Percentiles rank a stretch among this genome's conserved stretches.
These are phyloP conservation scores for Coregonus sp. DNA, from an alignment of 2,797 vertebrate genomes.

Conservation along the genomic window DNA sequence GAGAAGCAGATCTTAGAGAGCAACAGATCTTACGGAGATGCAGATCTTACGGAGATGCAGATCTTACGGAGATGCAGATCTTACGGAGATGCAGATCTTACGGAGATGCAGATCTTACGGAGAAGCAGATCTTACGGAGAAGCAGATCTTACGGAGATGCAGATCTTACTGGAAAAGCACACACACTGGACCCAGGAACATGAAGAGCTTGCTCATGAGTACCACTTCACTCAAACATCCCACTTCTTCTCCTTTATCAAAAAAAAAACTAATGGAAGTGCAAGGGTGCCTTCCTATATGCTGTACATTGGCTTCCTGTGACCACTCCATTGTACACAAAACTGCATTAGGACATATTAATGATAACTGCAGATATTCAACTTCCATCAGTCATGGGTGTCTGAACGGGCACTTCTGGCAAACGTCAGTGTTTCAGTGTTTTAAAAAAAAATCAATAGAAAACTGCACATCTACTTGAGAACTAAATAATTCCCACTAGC, in stretches of 20 bases:
- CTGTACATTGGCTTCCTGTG: no score
- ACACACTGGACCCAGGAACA: not conserved
- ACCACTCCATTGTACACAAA: slow-evolving; percentile 45
- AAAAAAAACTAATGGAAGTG: no score
- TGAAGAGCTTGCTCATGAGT: not conserved
- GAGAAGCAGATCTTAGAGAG: not conserved
- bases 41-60: no score
- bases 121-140: no score
- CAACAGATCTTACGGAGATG: no score
- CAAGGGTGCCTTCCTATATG: no score
- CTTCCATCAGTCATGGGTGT: not conserved
- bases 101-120: no score
- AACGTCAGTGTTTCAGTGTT: no score
- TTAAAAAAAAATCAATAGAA: not conserved
- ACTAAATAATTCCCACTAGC: not conserved
- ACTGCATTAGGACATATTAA: slow-evolving; percentile 49
- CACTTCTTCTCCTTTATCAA: no score
- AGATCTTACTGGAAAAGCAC: slow-evolving; percentile 1
- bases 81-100: no score
- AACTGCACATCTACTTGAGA: not conserved
- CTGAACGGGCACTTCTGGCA: not conserved
- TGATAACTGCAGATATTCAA: slow-evolving; percentile 31
- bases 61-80: not conserved
- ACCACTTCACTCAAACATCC: not conserved
- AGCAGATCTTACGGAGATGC: not conserved